Percentiles rank a stretch among this genome's conserved stretches.
Evolutionary conservation across 2,797 vertebrate species (phyloP).

Genomic region (Numenius phaeopus): DNA sequence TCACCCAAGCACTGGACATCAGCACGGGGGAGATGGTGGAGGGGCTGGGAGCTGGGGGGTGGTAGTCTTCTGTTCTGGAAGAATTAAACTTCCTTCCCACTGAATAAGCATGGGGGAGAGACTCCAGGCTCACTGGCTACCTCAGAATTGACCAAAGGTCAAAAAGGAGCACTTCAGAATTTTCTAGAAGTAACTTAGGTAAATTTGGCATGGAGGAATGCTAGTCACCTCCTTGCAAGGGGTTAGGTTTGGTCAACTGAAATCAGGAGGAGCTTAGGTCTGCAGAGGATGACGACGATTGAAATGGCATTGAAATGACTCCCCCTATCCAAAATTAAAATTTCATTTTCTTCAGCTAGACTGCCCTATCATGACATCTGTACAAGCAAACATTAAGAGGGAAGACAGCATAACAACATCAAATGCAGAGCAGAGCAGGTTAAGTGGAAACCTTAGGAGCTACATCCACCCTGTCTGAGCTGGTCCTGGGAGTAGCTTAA

Average conservation of each 20-base stretch:
- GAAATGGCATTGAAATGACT: not conserved
- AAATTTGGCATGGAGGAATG: slow-evolving; percentile 15
- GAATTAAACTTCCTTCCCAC: not conserved
- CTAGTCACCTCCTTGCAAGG: not conserved
- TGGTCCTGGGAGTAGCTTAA: not conserved
- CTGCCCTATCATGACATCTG: not conserved
- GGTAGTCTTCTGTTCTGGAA: not conserved
- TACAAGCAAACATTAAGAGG: not conserved
- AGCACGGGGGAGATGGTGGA: not conserved
- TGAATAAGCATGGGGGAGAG: not conserved
- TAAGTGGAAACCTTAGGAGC: not conserved
- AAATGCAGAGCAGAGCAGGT: not conserved
- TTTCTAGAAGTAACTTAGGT: slow-evolving; percentile 7
- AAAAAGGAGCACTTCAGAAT: not conserved
- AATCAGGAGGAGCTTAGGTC: not conserved
- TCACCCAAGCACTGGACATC: not conserved
- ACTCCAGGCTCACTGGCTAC: not conserved
- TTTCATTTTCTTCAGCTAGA: not conserved
- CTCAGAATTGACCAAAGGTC: slow-evolving; percentile 12
- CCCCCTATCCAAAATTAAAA: not conserved
- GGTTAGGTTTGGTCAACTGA: not conserved
- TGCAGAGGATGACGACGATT: not conserved
- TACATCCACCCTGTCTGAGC: not conserved
- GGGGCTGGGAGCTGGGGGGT: not conserved
- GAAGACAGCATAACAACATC: not conserved